These are phyloP conservation scores for Carassius carassius DNA, from an alignment of 2,113 vertebrate genomes.

Conservation along the genomic window DNA sequence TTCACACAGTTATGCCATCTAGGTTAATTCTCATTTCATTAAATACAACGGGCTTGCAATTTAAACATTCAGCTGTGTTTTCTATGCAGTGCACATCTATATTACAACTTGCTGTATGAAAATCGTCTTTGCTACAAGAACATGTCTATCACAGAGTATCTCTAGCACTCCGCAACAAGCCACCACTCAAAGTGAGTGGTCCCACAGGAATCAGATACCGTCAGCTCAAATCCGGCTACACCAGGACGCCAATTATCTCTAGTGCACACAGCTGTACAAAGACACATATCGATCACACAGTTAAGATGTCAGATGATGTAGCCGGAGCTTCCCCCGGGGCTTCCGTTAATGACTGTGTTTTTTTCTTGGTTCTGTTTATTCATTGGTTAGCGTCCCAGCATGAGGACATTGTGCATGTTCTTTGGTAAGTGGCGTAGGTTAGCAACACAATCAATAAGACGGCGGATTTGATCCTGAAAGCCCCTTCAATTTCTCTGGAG, in stretches of 20 bases:
- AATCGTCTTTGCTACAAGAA: slow-evolving; percentile 2
- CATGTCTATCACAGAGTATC: slow-evolving; percentile 36
- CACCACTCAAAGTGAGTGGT: slow-evolving; percentile 29
- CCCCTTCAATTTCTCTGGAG: slow-evolving; percentile 18
- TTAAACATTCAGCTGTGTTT: too few species aligned
- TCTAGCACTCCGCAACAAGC: neutral
- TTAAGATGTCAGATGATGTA: slow-evolving; percentile 49
- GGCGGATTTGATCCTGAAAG: slow-evolving; percentile 28
- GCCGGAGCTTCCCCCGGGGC: slow-evolving; percentile 30
- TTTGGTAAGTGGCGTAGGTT: slow-evolving; percentile 46
- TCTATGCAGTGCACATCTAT: too few species aligned
- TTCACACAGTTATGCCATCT: too few species aligned
- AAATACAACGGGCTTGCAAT: too few species aligned
- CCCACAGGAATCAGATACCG: slow-evolving; percentile 2
- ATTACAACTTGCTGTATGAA: neutral
- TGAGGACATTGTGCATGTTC: slow-evolving; percentile 40
- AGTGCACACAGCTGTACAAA: slow-evolving; percentile 37
- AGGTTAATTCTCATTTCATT: neutral
- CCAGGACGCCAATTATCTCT: slow-evolving; percentile 48
- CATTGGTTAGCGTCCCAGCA: slow-evolving; percentile 45
- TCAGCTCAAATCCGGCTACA: slow-evolving; percentile 22
- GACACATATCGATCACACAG: slow-evolving; percentile 50
- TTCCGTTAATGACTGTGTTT: slow-evolving; percentile 39
- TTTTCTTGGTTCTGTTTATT: slow-evolving; percentile 46
- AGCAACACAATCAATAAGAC: slow-evolving; percentile 55